Evolutionary conservation across 2,113 vertebrate genomes (phyloP), one percentile per base, ranked within the genome.

Genomic region (Scophthalmus maximus): DNA sequence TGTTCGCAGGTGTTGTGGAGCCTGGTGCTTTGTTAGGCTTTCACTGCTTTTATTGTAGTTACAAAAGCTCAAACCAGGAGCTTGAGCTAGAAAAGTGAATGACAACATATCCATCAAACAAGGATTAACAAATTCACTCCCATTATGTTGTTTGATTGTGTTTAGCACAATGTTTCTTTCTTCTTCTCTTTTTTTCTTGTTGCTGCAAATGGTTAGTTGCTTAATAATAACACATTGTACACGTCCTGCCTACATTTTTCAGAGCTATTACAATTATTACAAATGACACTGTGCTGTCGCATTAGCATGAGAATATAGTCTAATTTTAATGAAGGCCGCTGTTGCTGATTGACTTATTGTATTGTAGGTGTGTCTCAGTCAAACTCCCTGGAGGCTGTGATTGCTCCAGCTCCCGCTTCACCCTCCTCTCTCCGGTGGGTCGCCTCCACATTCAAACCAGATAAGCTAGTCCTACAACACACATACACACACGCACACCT

Each of bases 361-460:
- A 22, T 9, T 58, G 9, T 15, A 73, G 64, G 44, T 59, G 47
- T 62, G 68, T 73, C 61, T 55, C 23, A 1, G 30, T 30, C 26
- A 50, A n/a, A 36, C 42, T 30, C 73, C 50, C 68, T 18, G 6
- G 22, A 63, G 52, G 47, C 66, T 47, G 25, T 18, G 1, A 32
- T 63, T 27, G n/a, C n/a, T n/a, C n/a, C n/a, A n/a, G n/a, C n/a
- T n/a, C n/a, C n/a, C n/a, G n/a, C 72, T 58, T 56, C 66, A 59
- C 26, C 26, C 36, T 18, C 12, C 53, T 42, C 22, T 40, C 66
- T 32, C 22, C 18, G 29, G 51, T 68, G 58, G 34, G 18, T 74
- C 73, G 52, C 56, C 30, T 66, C 58, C 57, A 51, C 58, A 70
- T 82, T 78, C 49, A 79, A 77, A 78, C 85, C 71, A 82, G 77